These are phyloP conservation scores for Bombyx mori DNA, from an alignment of 1,140 invertebrate genomes.

Conservation along the genomic window ASM3026992v2 NC_085116.1:964001-964500, in stretches of 20 bases:
- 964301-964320: neutral
- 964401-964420: constrained; percentile 47
- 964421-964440: constrained; percentile 50
- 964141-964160: no score
- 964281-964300: no score
- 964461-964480: constrained; percentile 40
- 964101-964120: no score
- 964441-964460: constrained; percentile 53
- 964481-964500: constrained; percentile 53
- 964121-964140: no score
- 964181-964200: neutral
- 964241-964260: no score
- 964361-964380: constrained; percentile 48
- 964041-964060: neutral
- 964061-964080: neutral
- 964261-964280: no score
- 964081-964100: no score
- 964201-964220: constrained; percentile 7
- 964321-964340: constrained; percentile 51
- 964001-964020: no score
- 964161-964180: neutral
- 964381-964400: constrained; percentile 50
- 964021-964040: no score
- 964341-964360: constrained; percentile 36
- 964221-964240: neutral